Conservation (phyloP, 2,113 vertebrate genomes). For the Elephantulus edwardii region DNA sequence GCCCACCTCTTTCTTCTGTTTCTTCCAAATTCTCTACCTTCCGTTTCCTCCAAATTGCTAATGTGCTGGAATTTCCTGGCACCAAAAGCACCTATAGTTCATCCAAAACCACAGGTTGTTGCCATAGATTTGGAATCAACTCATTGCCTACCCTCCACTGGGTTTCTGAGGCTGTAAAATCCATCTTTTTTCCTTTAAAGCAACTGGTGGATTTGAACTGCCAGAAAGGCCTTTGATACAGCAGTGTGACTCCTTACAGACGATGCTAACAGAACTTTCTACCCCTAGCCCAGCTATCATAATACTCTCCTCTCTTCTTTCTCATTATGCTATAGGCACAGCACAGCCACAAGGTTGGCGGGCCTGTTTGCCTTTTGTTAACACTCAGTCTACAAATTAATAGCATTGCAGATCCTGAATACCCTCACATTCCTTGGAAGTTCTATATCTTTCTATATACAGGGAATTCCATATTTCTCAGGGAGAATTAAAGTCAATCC, state of each 20-base stretch:
- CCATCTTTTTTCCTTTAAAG: too few species aligned
- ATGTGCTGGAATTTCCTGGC: background rate
- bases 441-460: background rate
- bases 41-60: background rate
- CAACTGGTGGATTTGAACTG: too few species aligned
- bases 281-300: background rate
- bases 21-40: background rate
- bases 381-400: background rate
- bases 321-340: background rate
- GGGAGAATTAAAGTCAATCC: background rate
- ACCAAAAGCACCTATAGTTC: background rate
- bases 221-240: too few species aligned
- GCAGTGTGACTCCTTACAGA: too few species aligned
- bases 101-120: too few species aligned
- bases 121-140: too few species aligned
- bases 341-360: background rate
- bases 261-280: too few species aligned
- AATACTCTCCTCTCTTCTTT: background rate
- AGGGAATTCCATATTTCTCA: background rate
- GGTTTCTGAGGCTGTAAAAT: too few species aligned
- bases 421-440: background rate
- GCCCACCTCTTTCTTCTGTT: background rate
- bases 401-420: background rate
- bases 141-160: too few species aligned
- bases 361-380: background rate